A percentile compares a stretch with the other conserved stretches of the same genome.
phyloP scores from a whole-genome alignment of 2,888 invertebrate species.

The Glaucopsyche alexis region DNA sequence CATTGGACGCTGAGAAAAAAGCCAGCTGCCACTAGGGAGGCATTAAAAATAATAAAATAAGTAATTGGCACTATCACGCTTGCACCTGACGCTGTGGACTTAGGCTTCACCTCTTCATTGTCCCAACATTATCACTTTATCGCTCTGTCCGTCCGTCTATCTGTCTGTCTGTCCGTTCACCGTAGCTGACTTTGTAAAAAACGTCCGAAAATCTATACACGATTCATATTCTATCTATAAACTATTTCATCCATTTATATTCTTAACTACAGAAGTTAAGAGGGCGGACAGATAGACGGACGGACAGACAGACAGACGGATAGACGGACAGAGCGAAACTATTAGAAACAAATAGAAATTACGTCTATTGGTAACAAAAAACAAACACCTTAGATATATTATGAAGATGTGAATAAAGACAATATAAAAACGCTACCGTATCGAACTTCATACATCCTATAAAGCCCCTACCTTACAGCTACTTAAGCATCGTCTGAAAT shows the following conservation, averaged over 20 bases:
- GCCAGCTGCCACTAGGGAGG: conserved; percentile 50
- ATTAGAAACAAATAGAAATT: too few relatives aligned
- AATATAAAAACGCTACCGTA: neutral
- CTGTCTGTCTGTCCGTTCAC: too few relatives aligned
- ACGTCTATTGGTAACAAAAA: too few relatives aligned
- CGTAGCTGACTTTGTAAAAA: too few relatives aligned
- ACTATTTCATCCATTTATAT: neutral
- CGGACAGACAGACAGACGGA: too few relatives aligned
- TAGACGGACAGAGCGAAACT: too few relatives aligned
- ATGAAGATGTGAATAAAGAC: neutral
- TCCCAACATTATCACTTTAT: conserved; percentile 25
- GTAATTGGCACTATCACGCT: conserved; percentile 71
- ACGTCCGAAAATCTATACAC: too few relatives aligned
- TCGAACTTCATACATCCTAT: neutral
- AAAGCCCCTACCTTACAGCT: neutral
- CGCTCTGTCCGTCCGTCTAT: too few relatives aligned
- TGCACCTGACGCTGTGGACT: conserved; percentile 60
- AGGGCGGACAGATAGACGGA: too few relatives aligned
- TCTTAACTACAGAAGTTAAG: too few relatives aligned
- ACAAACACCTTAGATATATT: too few relatives aligned
- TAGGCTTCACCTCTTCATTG: conserved; percentile 36
- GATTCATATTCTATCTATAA: too few relatives aligned
- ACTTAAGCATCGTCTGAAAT: conserved; percentile 5
- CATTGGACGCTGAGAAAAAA: conserved; percentile 47
- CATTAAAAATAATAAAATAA: conserved; percentile 74